Conservation (phyloP, 2,797 vertebrate species). For the Varecia variegata region DNA sequence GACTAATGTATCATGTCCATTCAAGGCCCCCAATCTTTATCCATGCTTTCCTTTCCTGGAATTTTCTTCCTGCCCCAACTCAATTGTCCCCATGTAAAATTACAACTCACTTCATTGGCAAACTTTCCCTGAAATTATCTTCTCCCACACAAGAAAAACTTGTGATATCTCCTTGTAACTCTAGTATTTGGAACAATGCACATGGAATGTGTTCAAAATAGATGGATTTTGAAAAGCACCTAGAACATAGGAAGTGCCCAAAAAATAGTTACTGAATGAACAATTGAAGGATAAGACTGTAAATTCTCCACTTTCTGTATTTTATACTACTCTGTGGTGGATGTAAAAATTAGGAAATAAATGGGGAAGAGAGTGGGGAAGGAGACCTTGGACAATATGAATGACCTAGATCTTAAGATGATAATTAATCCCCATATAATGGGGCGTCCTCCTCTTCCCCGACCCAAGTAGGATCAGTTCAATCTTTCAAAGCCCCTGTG, state of each 20-base stretch:
- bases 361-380: background rate
- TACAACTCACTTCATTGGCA: background rate
- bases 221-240: background rate
- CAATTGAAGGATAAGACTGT: background rate
- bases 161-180: background rate
- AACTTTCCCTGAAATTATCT: background rate
- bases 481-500: background rate
- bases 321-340: background rate
- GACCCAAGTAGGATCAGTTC: background rate
- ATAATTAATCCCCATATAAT: background rate
- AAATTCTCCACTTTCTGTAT: background rate
- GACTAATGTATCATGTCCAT: too few species aligned
- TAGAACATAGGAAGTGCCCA: background rate
- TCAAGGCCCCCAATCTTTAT: background rate
- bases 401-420: background rate
- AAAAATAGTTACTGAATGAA: background rate
- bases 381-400: background rate
- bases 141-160: background rate
- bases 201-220: background rate
- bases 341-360: background rate
- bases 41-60: background rate
- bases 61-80: background rate
- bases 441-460: background rate
- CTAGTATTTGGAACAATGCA: background rate
- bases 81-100: background rate